phyloP scores from a whole-genome alignment of 23 tunicate genomes.

The Oikopleura albicans region DNA sequence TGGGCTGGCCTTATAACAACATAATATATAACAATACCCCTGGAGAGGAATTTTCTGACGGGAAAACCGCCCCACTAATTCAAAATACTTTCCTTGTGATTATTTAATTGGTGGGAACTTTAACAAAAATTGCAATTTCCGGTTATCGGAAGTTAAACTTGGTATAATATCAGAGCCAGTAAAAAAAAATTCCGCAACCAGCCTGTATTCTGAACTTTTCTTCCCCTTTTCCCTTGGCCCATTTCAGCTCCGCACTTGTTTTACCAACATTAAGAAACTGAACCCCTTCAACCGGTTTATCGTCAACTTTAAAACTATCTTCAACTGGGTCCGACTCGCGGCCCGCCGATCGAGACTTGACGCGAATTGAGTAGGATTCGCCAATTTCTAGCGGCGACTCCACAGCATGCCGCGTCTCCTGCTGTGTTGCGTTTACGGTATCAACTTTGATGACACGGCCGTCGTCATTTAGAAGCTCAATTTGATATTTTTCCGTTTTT shows the following conservation, averaged over 20 bases:
- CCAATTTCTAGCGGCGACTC: neutral
- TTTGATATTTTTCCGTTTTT: neutral
- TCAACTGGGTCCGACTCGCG: neutral
- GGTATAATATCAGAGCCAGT: no score
- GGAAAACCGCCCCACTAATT: no score
- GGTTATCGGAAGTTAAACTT: no score
- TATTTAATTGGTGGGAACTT: no score
- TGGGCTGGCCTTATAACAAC: no score
- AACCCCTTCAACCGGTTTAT: neutral
- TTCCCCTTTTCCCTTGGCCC: conserved; percentile 1
- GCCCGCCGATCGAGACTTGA: neutral
- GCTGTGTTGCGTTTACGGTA: neutral
- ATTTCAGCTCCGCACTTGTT: neutral
- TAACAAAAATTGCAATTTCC: no score
- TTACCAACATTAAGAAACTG: neutral
- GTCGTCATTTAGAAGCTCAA: neutral
- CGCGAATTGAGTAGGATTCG: neutral
- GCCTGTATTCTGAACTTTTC: no score
- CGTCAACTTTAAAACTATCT: neutral
- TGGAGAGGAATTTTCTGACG: no score
- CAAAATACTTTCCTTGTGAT: no score
- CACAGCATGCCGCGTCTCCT: neutral
- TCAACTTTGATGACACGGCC: neutral
- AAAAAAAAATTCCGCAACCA: no score
- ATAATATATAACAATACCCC: no score